Evolutionary conservation across 2,797 vertebrate species (phyloP), one percentile per base, ranked within the genome.

Genomic region (Sphaeramia orbicularis): DNA sequence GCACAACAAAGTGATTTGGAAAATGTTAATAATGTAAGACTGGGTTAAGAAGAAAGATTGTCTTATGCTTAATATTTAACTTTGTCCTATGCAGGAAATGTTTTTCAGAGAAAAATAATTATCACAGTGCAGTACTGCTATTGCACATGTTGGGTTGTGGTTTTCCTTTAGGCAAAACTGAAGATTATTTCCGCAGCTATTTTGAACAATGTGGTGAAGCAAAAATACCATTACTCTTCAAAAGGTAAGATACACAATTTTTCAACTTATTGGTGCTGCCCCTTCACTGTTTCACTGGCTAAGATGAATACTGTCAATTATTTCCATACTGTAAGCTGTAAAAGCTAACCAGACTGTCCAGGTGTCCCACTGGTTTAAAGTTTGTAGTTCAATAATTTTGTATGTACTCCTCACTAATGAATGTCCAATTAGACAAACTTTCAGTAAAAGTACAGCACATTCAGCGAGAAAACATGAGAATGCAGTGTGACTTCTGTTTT

Each of bases 251-350:
- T 0, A 3, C 11, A 10, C 1, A 47, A 50, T 41, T 43, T 21
- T 19, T 30, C 32, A 47, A 1, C 3, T n/a, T 2, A 0, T 6
- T 41, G 32, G 24, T 30, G 16, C 16, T 51, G 24, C 6, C 15
- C 7, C 8, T 53, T 13, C 35, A 43, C 38, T 51, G 30, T 30
- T 60, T 51, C 0, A 61, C 36, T 32, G 14, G 19, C 10, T 65
- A 38, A 73, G 13, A 71, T 66, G 21, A 53, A 60, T 27, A 50
- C 57, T 36, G 65, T 74, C 41, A 80, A 68, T 72, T 48, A 80
- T 71, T 71, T 2, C 35, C 43, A 56, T 36, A 51, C 59, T 73
- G 69, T 71, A 51, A 52, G 42, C 52, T 76, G 49, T 7, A 65
- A 65, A 61, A 42, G 45, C 40, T 67, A 79, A 75, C 32, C 18